Evolutionary conservation across 2,888 invertebrate genomes (phyloP).

Genomic region (Pimpla rufipes): DNA sequence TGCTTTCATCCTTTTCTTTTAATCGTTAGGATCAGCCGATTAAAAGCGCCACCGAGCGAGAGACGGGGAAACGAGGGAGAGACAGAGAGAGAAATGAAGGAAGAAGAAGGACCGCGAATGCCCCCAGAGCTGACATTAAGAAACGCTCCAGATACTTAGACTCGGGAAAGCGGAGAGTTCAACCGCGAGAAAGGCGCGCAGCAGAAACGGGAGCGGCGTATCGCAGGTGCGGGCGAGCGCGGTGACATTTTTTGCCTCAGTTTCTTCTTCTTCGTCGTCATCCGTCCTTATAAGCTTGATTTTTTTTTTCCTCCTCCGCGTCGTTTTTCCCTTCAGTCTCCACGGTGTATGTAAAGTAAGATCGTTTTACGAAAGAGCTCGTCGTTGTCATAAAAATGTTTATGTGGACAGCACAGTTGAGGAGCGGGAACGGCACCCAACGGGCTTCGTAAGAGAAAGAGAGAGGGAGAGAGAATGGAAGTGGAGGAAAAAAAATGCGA

Average conservation of each 20-base stretch:
- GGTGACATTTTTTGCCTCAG: conserved; percentile 51
- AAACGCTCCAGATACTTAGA: conserved; percentile 42
- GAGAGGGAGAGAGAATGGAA: conserved; percentile 28
- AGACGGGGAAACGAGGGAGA: conserved; percentile 13
- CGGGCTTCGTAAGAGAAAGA: conserved; percentile 42
- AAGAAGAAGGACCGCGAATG: conserved; percentile 7
- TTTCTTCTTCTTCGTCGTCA: conserved; percentile 15
- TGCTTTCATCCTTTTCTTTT: conserved; percentile 20
- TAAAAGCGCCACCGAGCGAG: conserved; percentile 19
- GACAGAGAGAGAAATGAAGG: conserved; percentile 23
- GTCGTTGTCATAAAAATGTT: conserved; percentile 79
- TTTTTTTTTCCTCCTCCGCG: neutral
- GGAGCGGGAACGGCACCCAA: conserved; percentile 55
- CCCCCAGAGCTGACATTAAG: conserved; percentile 38
- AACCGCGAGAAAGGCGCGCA: conserved; percentile 59
- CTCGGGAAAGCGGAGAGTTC: conserved; percentile 65
- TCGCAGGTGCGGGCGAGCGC: conserved; percentile 38
- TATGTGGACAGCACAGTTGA: conserved; percentile 75
- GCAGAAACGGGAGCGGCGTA: conserved; percentile 40
- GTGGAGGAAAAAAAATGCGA: conserved; percentile 42
- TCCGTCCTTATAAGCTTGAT: conserved; percentile 12
- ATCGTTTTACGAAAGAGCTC: conserved; percentile 75
- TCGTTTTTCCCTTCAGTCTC: conserved; percentile 39
- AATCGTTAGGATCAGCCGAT: conserved; percentile 8
- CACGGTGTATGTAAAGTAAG: conserved; percentile 71